A percentile compares a stretch with the other conserved stretches of the same genome.
Conservation (phyloP, 2,113 vertebrate genomes). For the Hypanus sabinus region DNA sequence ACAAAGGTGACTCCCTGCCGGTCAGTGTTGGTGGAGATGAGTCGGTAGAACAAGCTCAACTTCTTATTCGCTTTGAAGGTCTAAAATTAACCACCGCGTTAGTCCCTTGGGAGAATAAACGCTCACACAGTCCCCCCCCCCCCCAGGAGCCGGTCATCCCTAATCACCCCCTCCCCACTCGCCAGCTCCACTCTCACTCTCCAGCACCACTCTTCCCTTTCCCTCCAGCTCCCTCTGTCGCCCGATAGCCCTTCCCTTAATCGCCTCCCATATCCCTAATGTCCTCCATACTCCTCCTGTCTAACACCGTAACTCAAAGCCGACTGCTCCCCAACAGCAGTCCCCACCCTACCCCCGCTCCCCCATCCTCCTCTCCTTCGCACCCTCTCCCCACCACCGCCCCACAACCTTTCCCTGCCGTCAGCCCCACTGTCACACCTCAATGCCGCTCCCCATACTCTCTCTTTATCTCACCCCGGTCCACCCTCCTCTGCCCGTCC, state of each 20-base stretch:
- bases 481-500: not conserved
- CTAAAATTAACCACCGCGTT: not conserved
- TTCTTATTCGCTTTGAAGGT: slow-evolving; percentile 47
- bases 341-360: too few relatives aligned
- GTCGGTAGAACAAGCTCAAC: slow-evolving; percentile 54
- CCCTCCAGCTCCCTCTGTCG: not conserved
- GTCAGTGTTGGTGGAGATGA: slow-evolving; percentile 62
- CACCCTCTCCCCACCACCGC: too few relatives aligned
- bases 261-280: not conserved
- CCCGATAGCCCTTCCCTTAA: too few relatives aligned
- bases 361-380: too few relatives aligned
- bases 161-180: not conserved
- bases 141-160: not conserved
- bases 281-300: not conserved
- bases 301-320: not conserved
- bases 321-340: too few relatives aligned
- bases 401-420: not conserved
- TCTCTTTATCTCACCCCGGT: too few relatives aligned
- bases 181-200: not conserved
- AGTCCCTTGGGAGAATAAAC: too few relatives aligned
- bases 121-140: not conserved
- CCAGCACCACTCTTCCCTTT: not conserved
- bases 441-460: too few relatives aligned
- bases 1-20: slow-evolving; percentile 55
- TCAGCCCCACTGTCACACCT: not conserved